Base-by-base conservation (phyloP, 2,888 invertebrate species). In the Spisula solida region DNA sequence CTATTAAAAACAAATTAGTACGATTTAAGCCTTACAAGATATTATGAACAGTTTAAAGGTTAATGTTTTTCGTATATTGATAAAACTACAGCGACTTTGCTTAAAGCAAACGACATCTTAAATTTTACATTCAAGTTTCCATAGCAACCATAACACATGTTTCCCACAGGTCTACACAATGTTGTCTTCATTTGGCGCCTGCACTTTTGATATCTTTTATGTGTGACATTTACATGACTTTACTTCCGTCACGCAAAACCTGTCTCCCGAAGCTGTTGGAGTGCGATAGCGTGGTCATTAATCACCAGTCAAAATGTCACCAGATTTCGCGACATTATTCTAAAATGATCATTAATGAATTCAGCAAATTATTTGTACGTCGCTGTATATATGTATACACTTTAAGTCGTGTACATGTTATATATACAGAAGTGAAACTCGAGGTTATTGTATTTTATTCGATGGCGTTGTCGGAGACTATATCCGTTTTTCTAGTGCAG, bases 261-360 rank as follows among this genome's bases (percentile, higher is more conserved):
- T 29, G 25, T 18, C 25, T 31, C 75, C 60, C 0, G 25, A 6
- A 66, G 25, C 60, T 25, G 75, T 31, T 75, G 75, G 34, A 31
- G 34, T 18, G 34, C 1, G 31, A 34, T 75, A 34, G 14, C 34
- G 18, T 31, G 75, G 29, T 34, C 29, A 75, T 75, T 31, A 31
- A 75, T 75, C 31, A 75, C 75, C 75, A 31, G 75, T 75, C 75
- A 31, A 75, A 75, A 34, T 75, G 75, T 75, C 75, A 75, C 18
- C 31, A 75, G 31, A 18, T 31, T 75, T 75, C 75, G 75, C 75
- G 75, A 75, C 18, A 25, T 66, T 0, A 6, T 56, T 56, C 56
- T 56, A 4, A 66, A 66, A 25, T n/a, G n/a, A 66, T 25, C n/a
- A 66, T 16, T 51, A 5, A 51, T 12, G 51, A 10, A 1, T 51